Conservation (phyloP, 2,113 vertebrate genomes). For the Rhabdomys dilectus region DNA sequence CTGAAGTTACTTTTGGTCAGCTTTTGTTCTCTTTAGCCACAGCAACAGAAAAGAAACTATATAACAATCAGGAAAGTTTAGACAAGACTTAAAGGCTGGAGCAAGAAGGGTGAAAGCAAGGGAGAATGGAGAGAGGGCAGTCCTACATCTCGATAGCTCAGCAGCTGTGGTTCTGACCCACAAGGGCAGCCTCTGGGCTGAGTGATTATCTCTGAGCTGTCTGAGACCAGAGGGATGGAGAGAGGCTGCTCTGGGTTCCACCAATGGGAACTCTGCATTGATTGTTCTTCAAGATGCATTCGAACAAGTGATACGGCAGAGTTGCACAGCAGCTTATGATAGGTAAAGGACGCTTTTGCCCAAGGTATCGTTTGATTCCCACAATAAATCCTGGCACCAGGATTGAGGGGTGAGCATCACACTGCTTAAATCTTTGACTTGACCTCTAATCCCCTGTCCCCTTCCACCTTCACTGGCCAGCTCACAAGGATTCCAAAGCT, state of each 20-base stretch:
- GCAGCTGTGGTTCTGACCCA: neutral
- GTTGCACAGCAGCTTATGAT: neutral
- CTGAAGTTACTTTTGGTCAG: neutral
- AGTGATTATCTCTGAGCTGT: neutral
- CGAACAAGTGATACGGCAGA: neutral
- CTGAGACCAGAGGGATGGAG: neutral
- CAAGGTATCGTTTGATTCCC: neutral
- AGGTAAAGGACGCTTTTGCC: neutral
- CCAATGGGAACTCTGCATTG: neutral
- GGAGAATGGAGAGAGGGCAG: neutral
- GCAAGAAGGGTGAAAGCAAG: too few species aligned
- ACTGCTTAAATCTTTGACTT: neutral
- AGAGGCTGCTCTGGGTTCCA: neutral
- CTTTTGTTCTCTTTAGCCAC: neutral
- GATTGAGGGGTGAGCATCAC: neutral
- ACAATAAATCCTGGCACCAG: neutral
- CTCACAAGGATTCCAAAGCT: neutral
- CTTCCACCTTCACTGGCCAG: rapidly evolving
- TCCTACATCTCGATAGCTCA: neutral
- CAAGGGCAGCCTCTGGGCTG: neutral
- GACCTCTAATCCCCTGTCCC: neutral
- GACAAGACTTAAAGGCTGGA: neutral
- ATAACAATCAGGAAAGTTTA: neutral
- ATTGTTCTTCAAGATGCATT: neutral
- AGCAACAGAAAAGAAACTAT: neutral